phyloP scores from a whole-genome alignment of 1,140 invertebrate species.

The Bombus confusus region DNA sequence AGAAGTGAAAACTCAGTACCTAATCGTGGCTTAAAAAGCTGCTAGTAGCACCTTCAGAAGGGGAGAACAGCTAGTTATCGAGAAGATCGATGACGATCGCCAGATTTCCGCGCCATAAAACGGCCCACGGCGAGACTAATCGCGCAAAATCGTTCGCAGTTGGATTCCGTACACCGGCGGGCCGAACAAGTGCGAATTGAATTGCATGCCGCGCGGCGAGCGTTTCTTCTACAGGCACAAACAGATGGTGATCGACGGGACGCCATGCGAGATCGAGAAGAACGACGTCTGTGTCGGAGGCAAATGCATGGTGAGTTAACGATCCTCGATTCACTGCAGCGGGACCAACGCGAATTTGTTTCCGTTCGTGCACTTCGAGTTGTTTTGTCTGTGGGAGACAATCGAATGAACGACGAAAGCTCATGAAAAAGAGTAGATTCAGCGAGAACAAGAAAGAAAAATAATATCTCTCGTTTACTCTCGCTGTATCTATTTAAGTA shows the following conservation, averaged over 20 bases:
- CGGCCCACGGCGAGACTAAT: constrained; percentile 23
- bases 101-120: background rate
- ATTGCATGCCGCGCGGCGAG: constrained; percentile 96
- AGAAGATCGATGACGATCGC: constrained; percentile 9
- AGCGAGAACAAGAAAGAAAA: too few relatives aligned
- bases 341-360: background rate
- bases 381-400: too few relatives aligned
- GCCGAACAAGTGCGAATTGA: constrained; percentile 95
- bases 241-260: constrained; percentile 94
- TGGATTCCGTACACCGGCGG: constrained; percentile 94
- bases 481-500: too few relatives aligned
- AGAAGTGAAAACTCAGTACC: too few relatives aligned
- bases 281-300: constrained; percentile 96
- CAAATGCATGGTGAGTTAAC: constrained; percentile 89
- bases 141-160: constrained; percentile 77
- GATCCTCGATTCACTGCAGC: background rate
- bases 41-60: background rate
- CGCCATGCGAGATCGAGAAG: constrained; percentile 91
- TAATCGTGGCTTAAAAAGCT: background rate
- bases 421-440: too few relatives aligned
- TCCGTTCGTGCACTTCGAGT: background rate
- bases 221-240: constrained; percentile 96
- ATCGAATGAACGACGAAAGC: too few relatives aligned
- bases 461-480: too few relatives aligned
- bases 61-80: background rate